Conservation (phyloP, 2,113 vertebrate genomes). For the Ailuropoda melanoleuca region DNA sequence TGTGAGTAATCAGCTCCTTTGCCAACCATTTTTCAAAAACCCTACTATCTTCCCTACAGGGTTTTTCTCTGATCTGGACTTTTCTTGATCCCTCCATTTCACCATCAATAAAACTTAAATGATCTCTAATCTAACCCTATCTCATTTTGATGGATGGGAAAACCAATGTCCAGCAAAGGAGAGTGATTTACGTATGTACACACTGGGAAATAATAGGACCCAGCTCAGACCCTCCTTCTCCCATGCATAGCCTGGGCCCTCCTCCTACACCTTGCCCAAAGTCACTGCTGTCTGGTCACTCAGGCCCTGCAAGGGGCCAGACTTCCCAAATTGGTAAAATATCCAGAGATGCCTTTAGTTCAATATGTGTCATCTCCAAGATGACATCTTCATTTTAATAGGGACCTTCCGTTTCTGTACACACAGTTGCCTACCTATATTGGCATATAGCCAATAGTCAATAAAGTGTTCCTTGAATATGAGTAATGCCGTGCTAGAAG, state of each 20-base stretch:
- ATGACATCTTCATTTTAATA: not conserved
- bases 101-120: not conserved
- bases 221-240: not conserved
- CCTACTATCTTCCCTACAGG: not conserved
- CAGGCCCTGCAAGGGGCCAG: not conserved
- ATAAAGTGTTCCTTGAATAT: not conserved
- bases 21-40: not conserved
- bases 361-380: not conserved
- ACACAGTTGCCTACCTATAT: not conserved
- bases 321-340: not conserved
- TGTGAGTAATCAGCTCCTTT: not conserved
- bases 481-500: too few relatives aligned
- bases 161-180: not conserved
- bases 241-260: not conserved
- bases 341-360: not conserved
- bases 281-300: not conserved
- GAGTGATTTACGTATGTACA: too few relatives aligned
- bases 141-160: not conserved
- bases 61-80: not conserved
- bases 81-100: not conserved
- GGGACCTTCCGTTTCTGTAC: not conserved
- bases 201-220: not conserved
- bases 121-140: not conserved
- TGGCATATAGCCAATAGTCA: not conserved
- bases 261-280: not conserved